Evolutionary conservation across 2,113 vertebrate species (phyloP).

Genomic region (Paedocypris sp.): DNA sequence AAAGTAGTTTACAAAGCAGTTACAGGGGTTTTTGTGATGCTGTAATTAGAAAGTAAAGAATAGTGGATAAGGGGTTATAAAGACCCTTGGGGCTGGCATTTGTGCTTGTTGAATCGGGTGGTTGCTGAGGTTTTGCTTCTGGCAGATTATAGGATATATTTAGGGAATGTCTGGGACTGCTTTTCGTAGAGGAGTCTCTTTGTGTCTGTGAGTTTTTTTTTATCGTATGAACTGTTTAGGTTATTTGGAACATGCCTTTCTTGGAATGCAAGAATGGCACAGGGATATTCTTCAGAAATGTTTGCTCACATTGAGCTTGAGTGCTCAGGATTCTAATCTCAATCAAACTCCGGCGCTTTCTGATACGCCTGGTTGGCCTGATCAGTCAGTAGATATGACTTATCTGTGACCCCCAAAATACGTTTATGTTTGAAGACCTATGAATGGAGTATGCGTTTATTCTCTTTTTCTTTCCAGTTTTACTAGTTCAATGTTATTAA

Average conservation of each 20-base stretch:
- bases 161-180: not conserved
- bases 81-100: slow-evolving; percentile 29
- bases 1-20: no score
- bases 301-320: not conserved
- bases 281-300: not conserved
- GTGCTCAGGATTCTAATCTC: not conserved
- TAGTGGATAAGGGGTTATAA: slow-evolving; percentile 32
- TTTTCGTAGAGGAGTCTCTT: not conserved
- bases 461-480: no score
- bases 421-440: not conserved
- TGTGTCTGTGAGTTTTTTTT: slow-evolving; percentile 6
- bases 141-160: not conserved
- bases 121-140: not conserved
- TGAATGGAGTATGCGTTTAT: no score
- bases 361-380: not conserved
- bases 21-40: no score
- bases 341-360: not conserved
- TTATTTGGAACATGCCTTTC: not conserved
- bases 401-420: not conserved
- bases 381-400: not conserved
- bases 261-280: slow-evolving; percentile 1
- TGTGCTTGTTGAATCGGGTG: slow-evolving; percentile 13
- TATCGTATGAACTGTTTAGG: not conserved
- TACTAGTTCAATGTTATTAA: no score
- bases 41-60: slow-evolving; percentile 41